Evolutionary conservation across 2,888 invertebrate species (phyloP).

Genomic region (Spicauda simplicius): DNA sequence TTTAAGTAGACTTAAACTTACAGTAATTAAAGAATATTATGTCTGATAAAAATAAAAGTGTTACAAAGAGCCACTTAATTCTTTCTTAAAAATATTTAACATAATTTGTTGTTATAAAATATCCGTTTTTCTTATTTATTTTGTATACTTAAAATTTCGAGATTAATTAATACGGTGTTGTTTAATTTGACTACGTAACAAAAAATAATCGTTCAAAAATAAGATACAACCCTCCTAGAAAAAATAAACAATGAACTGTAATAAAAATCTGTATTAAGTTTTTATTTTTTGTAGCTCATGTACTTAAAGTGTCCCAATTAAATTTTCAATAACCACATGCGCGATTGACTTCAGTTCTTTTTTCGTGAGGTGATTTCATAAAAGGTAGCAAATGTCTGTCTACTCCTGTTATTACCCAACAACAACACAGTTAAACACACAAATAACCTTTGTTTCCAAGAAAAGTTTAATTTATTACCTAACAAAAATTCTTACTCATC

Average conservation of each 20-base stretch:
- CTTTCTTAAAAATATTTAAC: constrained; percentile 10
- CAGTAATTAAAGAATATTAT: neutral
- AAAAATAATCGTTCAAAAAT: no score
- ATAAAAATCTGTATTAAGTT: no score
- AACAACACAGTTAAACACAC: neutral
- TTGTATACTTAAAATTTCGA: neutral
- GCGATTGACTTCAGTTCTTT: no score
- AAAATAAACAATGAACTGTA: no score
- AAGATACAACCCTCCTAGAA: no score
- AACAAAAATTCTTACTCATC: constrained; percentile 29
- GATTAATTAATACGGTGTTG: no score
- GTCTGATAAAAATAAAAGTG: neutral
- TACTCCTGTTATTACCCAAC: neutral
- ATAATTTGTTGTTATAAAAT: neutral
- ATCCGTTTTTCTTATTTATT: neutral
- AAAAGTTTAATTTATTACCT: neutral
- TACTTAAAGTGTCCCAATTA: no score
- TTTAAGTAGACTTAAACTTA: constrained; percentile 1
- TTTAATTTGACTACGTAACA: no score
- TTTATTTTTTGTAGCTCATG: no score
- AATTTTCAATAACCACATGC: no score
- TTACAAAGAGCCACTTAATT: constrained; percentile 5
- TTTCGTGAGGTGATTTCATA: neutral
- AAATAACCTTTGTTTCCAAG: neutral
- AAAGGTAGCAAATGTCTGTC: neutral